Percentiles rank a stretch among this genome's conserved stretches.
These are phyloP conservation scores for Callimorpha dominula DNA, from an alignment of 2,888 invertebrate species.

Conservation along the genomic window DNA sequence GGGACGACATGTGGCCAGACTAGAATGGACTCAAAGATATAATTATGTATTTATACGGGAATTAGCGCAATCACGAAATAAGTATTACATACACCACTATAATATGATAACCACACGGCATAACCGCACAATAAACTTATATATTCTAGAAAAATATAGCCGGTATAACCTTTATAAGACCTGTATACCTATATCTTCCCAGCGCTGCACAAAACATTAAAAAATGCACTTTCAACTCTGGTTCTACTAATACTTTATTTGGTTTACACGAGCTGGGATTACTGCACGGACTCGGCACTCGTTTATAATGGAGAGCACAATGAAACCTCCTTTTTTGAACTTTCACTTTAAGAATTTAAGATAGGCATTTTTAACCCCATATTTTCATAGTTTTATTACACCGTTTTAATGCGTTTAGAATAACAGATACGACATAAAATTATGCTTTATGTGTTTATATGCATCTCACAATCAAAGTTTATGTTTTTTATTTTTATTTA, in stretches of 20 bases:
- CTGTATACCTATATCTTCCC: no score
- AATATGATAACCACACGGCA: no score
- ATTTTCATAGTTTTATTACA: neutral
- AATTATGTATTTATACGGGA: no score
- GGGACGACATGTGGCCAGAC: no score
- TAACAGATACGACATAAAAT: neutral
- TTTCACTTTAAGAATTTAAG: conserved; percentile 22
- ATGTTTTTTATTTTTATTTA: neutral
- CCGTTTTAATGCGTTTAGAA: neutral
- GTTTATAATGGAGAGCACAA: conserved; percentile 39
- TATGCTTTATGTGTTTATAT: no score
- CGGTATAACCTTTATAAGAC: no score
- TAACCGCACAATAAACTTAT: no score
- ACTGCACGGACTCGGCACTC: conserved; percentile 5
- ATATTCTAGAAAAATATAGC: no score
- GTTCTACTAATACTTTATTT: conserved; percentile 10
- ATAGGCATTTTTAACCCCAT: neutral
- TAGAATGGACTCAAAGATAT: no score
- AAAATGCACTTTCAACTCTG: conserved; percentile 7
- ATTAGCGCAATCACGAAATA: no score
- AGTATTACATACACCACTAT: no score
- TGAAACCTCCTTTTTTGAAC: conserved; percentile 29
- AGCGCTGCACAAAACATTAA: conserved; percentile 5
- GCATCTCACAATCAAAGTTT: neutral
- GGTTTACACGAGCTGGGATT: neutral